Evolutionary conservation across 2,797 vertebrate species (phyloP).

Genomic region (Halcyon leucocephala): DNA sequence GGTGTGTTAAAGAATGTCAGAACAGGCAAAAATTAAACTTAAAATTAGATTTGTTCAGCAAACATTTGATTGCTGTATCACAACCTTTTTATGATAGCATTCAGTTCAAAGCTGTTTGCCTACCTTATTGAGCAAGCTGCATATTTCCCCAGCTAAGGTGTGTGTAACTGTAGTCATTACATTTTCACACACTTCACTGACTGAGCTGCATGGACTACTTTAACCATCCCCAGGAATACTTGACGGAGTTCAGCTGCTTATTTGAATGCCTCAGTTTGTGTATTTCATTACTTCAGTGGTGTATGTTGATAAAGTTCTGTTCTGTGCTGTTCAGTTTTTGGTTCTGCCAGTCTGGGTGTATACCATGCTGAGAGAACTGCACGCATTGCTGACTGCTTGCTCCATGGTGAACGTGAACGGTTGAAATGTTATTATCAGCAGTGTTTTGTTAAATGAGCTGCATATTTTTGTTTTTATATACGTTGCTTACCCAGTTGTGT

Average conservation of each 20-base stretch:
- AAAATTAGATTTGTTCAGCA: slow-evolving; percentile 20
- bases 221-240: slow-evolving; percentile 29
- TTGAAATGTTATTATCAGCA: not conserved
- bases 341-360: not conserved
- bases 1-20: not conserved
- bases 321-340: slow-evolving; percentile 34
- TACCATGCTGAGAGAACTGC: not conserved
- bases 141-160: slow-evolving; percentile 24
- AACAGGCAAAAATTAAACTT: not conserved
- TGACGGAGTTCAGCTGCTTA: slow-evolving; percentile 36
- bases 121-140: slow-evolving; percentile 55
- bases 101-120: slow-evolving; percentile 41
- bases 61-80: slow-evolving; percentile 37
- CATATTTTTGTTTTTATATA: slow-evolving; percentile 75
- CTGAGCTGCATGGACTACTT: slow-evolving; percentile 34
- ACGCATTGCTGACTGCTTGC: not conserved
- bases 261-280: not conserved
- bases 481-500: slow-evolving; percentile 69
- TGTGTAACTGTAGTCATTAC: slow-evolving; percentile 38
- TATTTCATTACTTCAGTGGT: slow-evolving; percentile 37
- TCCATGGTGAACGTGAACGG: not conserved
- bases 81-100: not conserved
- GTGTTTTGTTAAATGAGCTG: slow-evolving; percentile 68
- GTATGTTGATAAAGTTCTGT: slow-evolving; percentile 53
- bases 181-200: slow-evolving; percentile 35